These are phyloP conservation scores for Apodemus sylvaticus DNA, from an alignment of 2,113 vertebrate genomes.

Conservation along the genomic window DNA sequence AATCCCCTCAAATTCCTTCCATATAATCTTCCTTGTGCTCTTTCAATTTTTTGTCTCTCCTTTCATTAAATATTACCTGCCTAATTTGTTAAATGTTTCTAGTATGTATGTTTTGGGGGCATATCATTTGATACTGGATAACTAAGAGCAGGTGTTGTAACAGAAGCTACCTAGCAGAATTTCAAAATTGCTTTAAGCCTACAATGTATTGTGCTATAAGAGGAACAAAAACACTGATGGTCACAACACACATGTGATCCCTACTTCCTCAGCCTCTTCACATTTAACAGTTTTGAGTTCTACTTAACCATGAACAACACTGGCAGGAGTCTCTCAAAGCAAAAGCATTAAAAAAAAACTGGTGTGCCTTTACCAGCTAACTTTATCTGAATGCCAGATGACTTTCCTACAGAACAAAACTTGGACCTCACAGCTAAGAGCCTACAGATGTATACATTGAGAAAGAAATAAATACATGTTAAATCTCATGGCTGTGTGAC, in stretches of 20 bases:
- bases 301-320: background rate
- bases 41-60: background rate
- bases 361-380: background rate
- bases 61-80: background rate
- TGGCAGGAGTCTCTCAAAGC: background rate
- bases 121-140: background rate
- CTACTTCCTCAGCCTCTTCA: background rate
- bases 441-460: background rate
- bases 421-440: background rate
- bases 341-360: background rate
- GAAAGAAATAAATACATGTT: background rate
- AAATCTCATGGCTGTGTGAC: background rate
- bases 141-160: background rate
- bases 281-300: background rate
- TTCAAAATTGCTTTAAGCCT: background rate
- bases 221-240: background rate
- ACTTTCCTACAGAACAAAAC: background rate
- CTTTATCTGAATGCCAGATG: background rate
- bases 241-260: background rate
- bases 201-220: too few species aligned
- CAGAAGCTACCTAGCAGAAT: background rate
- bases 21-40: background rate
- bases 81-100: background rate
- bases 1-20: background rate
- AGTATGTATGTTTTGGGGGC: background rate